Percentiles rank a stretch among this genome's conserved stretches.
Conservation (phyloP, 2,797 vertebrate genomes). For the Okamejei kenojei region DNA sequence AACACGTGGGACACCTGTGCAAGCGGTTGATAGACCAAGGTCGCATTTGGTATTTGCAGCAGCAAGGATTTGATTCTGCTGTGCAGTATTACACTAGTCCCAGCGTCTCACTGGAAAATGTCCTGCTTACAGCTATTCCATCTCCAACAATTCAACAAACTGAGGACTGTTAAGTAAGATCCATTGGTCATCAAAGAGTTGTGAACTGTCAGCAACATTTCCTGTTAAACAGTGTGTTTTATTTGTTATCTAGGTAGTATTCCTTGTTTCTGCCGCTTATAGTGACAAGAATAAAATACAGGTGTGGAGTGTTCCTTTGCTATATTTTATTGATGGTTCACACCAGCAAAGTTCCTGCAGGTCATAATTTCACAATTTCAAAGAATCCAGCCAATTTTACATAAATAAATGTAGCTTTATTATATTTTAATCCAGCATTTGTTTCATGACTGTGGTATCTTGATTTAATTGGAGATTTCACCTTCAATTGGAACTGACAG, state of each 20-base stretch:
- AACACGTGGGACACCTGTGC: conserved; percentile 72
- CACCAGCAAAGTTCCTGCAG: background rate
- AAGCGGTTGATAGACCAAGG: conserved; percentile 82
- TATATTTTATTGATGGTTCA: background rate
- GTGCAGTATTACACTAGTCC: conserved; percentile 65
- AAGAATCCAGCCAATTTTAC: background rate
- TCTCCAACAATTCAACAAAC: conserved; percentile 21
- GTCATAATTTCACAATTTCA: background rate
- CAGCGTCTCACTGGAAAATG: conserved; percentile 80
- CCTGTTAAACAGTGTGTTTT: background rate
- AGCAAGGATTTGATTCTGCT: conserved; percentile 60
- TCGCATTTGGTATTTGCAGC: conserved; percentile 68
- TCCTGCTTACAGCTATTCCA: conserved; percentile 78
- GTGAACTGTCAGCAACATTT: background rate
- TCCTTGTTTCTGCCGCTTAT: background rate
- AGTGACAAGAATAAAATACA: background rate
- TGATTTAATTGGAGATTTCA: conserved; percentile 31
- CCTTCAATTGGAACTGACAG: conserved; percentile 37
- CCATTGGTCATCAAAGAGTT: background rate
- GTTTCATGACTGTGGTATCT: background rate
- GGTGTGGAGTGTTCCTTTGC: background rate
- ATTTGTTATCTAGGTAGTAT: background rate
- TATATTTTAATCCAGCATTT: background rate
- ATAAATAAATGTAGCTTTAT: background rate
- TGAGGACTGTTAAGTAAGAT: background rate